Conservation (phyloP, 2,797 vertebrate species). For the Babyrousa celebensis region DNA sequence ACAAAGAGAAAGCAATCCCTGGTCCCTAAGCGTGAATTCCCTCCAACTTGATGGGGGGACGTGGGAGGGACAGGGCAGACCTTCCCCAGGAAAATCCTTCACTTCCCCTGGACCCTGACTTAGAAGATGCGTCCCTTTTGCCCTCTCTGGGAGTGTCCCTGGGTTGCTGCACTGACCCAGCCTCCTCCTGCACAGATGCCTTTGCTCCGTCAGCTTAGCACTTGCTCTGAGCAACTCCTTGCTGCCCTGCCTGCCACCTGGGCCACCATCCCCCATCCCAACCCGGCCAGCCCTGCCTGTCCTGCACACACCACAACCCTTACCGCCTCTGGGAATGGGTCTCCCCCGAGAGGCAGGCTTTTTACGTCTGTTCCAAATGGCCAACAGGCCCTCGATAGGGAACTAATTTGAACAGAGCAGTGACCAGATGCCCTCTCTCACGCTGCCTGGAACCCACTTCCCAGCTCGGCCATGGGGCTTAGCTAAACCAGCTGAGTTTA, state of each 20-base stretch:
- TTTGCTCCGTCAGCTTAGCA: slow-evolving; percentile 14
- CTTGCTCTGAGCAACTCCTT: slow-evolving; percentile 5
- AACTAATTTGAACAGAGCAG: slow-evolving; percentile 40
- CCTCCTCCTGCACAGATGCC: slow-evolving; percentile 16
- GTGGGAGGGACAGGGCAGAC: not conserved
- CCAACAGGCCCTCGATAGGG: not conserved
- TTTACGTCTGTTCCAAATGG: not conserved
- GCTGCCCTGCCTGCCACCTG: not conserved
- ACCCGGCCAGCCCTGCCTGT: not conserved
- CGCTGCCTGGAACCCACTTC: slow-evolving; percentile 5
- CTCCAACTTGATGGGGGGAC: not conserved
- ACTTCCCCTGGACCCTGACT: not conserved
- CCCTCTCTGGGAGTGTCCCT: not conserved
- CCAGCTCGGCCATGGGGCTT: not conserved
- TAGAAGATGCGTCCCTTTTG: not conserved
- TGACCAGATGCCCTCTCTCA: slow-evolving; percentile 2
- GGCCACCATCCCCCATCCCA: not conserved
- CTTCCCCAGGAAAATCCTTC: slow-evolving; percentile 47
- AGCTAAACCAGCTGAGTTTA: slow-evolving; percentile 6
- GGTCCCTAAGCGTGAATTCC: slow-evolving; percentile 6
- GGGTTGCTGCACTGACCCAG: not conserved
- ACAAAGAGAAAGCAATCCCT: not conserved
- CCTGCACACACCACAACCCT: not conserved
- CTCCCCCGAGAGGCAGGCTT: not conserved
- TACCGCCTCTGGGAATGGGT: not conserved